Base-by-base conservation (phyloP, 2,113 vertebrate species). In the Gobiocypris rarus region DNA sequence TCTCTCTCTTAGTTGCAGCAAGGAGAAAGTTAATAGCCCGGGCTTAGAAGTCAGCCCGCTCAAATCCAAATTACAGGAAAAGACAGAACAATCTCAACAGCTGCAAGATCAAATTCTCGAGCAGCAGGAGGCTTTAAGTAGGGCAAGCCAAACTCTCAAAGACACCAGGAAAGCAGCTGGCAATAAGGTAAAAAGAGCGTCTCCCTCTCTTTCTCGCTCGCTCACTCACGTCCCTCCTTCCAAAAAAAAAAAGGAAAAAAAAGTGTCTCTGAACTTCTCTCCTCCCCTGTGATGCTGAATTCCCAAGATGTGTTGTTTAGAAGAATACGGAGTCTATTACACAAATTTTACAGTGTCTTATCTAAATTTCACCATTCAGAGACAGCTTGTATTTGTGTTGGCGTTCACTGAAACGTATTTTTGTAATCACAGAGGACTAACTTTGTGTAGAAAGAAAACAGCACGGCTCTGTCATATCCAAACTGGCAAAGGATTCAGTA, bases 21-120 rank as follows among this genome's bases (percentile, higher is more conserved):
- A 91, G 69, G 78, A 85, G 82, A 89, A 82, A 83, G 88, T 90
- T 84, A 91, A 89, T 79, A 31, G 86, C 52, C 80, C 84, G 26
- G 83, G 74, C 67, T 83, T 88, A 91, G 89, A 91, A 84, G 45
- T 84, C 86, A 85, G 86, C 83, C 86, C 88, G 86, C 89, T 93
- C 84, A 89, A 89, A 71, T 81, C 41, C 61, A 89, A 83, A 87
- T 91, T 91, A 76, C 88, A 89, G 75, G 75, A 84, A 50, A 91
- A 87, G 82, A 91, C 84, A 61, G 88, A 89, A 84, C 89, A 91
- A 86, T 91, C 86, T 82, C 83, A 91, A 89, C 91, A 92, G 85
- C 89, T 91, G 84, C 92, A 91, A 90, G 74, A 90, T 63, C 92
- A 93, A 89, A 31, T 93, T 84, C 86, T 90, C 43, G 89, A 90